phyloP scores from a whole-genome alignment of 2,113 vertebrate species.

The Gymnorhina tibicen region DNA sequence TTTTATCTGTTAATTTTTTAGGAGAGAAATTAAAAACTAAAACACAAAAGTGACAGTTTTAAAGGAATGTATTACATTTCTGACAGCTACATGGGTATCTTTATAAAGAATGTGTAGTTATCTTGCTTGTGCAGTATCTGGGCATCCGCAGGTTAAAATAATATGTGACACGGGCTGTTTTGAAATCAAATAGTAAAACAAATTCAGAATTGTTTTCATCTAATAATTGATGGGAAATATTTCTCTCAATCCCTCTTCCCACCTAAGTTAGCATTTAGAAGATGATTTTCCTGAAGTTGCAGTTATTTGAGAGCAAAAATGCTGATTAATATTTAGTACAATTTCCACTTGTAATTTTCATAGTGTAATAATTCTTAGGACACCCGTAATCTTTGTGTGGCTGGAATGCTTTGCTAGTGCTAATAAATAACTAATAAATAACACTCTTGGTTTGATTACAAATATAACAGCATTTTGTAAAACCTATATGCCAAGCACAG shows the following conservation, averaged over 20 bases:
- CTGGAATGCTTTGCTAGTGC: background rate
- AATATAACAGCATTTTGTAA: background rate
- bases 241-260: background rate
- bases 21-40: background rate
- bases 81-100: background rate
- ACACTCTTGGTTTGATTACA: background rate
- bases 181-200: background rate
- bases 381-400: background rate
- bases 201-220: background rate
- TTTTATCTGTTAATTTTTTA: background rate
- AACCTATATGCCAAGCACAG: background rate
- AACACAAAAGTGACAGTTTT: background rate
- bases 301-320: background rate
- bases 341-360: background rate
- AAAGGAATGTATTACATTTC: background rate
- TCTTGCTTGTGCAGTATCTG: background rate
- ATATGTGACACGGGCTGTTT: background rate
- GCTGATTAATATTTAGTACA: background rate
- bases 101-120: background rate
- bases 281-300: background rate
- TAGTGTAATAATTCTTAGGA: background rate
- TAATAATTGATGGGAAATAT: background rate
- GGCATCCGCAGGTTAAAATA: background rate
- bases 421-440: background rate
- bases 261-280: background rate